Percentiles rank a stretch among this genome's conserved stretches.
phyloP scores from a whole-genome alignment of 1,140 invertebrate species.

The Drosophila suzukii region DNA sequence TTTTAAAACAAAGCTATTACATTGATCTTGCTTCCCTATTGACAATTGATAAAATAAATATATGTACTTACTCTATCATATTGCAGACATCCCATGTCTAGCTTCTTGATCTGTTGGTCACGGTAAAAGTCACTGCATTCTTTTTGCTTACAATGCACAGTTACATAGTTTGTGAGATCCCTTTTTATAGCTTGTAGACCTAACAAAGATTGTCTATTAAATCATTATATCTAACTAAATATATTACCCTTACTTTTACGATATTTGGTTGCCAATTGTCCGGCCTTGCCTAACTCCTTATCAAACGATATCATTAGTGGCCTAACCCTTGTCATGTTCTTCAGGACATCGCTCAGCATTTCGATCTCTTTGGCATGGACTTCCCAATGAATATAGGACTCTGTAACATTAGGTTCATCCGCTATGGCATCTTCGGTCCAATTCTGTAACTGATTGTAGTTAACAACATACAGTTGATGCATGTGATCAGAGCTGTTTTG shows the following conservation, averaged over 20 bases:
- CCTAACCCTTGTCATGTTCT: not conserved
- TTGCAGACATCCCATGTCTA: constrained; percentile 35
- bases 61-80: constrained; percentile 19
- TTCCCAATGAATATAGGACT: not conserved
- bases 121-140: constrained; percentile 27
- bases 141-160: not conserved
- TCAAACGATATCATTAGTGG: constrained; percentile 2
- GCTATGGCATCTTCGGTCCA: not conserved
- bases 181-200: constrained; percentile 18
- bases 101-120: constrained; percentile 1
- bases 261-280: constrained; percentile 25
- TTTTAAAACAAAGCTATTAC: no score
- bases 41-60: no score
- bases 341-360: not conserved
- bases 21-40: no score
- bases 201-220: not conserved
- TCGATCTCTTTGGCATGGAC: not conserved
- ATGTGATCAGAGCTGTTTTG: not conserved
- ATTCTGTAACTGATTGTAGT: constrained; percentile 8
- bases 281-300: not conserved
- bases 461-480: not conserved
- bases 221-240: not conserved
- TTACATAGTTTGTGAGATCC: constrained; percentile 11
- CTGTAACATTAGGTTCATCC: not conserved
- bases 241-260: constrained; percentile 12